Evolutionary conservation across 2,888 invertebrate species (phyloP).

Genomic region (Spicauda simplicius): DNA sequence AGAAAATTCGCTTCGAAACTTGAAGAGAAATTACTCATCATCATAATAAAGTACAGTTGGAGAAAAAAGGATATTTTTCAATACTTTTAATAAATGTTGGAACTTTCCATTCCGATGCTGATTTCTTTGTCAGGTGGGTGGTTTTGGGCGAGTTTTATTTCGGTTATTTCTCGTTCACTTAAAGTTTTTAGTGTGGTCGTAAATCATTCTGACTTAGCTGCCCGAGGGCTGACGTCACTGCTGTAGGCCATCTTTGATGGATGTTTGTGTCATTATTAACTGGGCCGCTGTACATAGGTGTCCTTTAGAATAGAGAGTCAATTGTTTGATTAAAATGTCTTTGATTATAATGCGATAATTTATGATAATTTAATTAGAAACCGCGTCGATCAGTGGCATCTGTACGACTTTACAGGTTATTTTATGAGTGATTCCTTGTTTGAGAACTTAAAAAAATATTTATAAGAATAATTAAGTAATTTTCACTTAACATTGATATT

Average conservation of each 20-base stretch:
- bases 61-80: slow-evolving; percentile 8
- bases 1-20: slow-evolving; percentile 8
- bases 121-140: background rate
- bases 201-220: slow-evolving; percentile 28
- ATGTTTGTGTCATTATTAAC: slow-evolving; percentile 4
- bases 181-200: slow-evolving; percentile 29
- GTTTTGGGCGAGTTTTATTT: slow-evolving; percentile 9
- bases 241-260: slow-evolving; percentile 6
- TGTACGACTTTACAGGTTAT: no score
- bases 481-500: no score
- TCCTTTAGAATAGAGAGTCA: no score
- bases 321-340: no score
- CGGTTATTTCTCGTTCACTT: slow-evolving; percentile 17
- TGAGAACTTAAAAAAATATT: no score
- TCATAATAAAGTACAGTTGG: slow-evolving; percentile 15
- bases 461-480: no score
- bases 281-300: no score
- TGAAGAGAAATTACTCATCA: slow-evolving; percentile 13
- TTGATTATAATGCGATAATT: no score
- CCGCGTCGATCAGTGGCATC: no score
- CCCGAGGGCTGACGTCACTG: slow-evolving; percentile 10
- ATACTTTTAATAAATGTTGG: slow-evolving; percentile 22
- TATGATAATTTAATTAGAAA: no score
- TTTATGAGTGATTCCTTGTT: no score
- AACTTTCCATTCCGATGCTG: slow-evolving; percentile 1